A percentile compares a stretch with the other conserved stretches of the same genome.
These are phyloP conservation scores for Pampus argenteus DNA, from an alignment of 2,797 vertebrate species.

Conservation along the genomic window DNA sequence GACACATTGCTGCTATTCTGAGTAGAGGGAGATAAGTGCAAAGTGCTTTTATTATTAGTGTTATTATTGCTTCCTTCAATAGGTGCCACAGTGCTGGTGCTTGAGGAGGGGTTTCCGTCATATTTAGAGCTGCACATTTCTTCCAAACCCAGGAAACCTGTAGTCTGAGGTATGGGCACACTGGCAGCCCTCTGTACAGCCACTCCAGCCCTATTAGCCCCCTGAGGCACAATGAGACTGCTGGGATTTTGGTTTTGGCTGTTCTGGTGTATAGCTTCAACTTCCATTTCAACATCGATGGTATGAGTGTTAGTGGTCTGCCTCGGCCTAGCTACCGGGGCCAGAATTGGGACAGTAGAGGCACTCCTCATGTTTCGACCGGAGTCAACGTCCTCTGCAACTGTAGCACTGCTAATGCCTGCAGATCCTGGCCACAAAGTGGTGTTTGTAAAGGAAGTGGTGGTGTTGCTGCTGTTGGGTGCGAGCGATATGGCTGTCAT, in stretches of 20 bases:
- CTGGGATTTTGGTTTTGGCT: slow-evolving; percentile 82
- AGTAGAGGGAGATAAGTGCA: slow-evolving; percentile 80
- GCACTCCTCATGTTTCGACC: slow-evolving; percentile 86
- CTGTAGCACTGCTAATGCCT: slow-evolving; percentile 72
- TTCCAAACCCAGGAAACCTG: slow-evolving; percentile 82
- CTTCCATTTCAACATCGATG: slow-evolving; percentile 91
- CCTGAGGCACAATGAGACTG: slow-evolving; percentile 73
- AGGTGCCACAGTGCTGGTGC: slow-evolving; percentile 74
- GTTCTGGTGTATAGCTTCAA: slow-evolving; percentile 88
- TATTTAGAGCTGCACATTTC: slow-evolving; percentile 82
- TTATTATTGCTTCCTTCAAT: slow-evolving; percentile 81
- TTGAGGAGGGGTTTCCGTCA: slow-evolving; percentile 75
- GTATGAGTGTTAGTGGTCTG: slow-evolving; percentile 70
- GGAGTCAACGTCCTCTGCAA: slow-evolving; percentile 82
- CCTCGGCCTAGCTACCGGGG: slow-evolving; percentile 82
- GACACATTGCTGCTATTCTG: slow-evolving; percentile 84
- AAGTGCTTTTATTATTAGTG: slow-evolving; percentile 76
- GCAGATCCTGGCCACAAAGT: slow-evolving; percentile 87
- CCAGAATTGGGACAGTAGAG: slow-evolving; percentile 88
- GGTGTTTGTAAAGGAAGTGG: slow-evolving; percentile 71
- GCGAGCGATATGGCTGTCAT: slow-evolving; percentile 95
- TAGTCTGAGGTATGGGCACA: slow-evolving; percentile 86
- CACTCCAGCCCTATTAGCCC: slow-evolving; percentile 72
- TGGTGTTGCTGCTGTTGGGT: slow-evolving; percentile 80
- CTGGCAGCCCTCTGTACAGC: slow-evolving; percentile 85